Evolutionary conservation across 2,113 vertebrate genomes (phyloP), one percentile per base, ranked within the genome.

Genomic region (Dasypus novemcinctus): DNA sequence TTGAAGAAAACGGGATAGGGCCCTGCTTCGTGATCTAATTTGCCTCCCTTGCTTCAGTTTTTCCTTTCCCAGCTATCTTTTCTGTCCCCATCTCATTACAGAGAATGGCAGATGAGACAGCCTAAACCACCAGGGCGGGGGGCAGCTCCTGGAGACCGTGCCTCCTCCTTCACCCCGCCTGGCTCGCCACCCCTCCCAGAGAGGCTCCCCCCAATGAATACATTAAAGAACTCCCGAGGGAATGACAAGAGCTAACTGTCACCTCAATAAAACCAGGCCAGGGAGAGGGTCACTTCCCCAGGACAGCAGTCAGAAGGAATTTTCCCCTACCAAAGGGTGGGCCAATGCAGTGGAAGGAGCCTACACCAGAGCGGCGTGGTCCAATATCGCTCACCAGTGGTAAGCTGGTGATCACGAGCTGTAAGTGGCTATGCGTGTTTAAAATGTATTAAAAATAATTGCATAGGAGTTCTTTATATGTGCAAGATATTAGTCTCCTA

Each of bases 161-260:
- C 85, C 90, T 94, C 88, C 4, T 38, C 91, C 92, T 97, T 97
- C 76, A 88, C 23, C 49, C 1, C 2, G 2, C 29, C 74, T 74
- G 38, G 29, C 54, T 93, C 43, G 74, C 72, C 25, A 46, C 54
- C 38, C 54, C 57, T 92, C 54, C 54, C 31, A 13, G 97, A 91
- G 84, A 96, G 95, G 87, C 94, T 96, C 97, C 93, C 94, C 79
- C 88, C 96, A 95, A 97, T 97, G 97, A 98, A 98, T 96, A 95
- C 94, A 96, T 97, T 98, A 97, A 98, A 97, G 97, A 98, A 97
- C 71, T 97, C 95, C 95, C 97, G 97, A 96, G 97, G 96, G 95
- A 98, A 90, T 97, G 97, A 95, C 92, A 78, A 49, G 96, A 97
- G 85, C 96, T 94, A 95, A 97, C 90, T 97, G 96, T 90, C 92